phyloP scores from a whole-genome alignment of 2,797 vertebrate genomes.

The Clarias pachynema region DNA sequence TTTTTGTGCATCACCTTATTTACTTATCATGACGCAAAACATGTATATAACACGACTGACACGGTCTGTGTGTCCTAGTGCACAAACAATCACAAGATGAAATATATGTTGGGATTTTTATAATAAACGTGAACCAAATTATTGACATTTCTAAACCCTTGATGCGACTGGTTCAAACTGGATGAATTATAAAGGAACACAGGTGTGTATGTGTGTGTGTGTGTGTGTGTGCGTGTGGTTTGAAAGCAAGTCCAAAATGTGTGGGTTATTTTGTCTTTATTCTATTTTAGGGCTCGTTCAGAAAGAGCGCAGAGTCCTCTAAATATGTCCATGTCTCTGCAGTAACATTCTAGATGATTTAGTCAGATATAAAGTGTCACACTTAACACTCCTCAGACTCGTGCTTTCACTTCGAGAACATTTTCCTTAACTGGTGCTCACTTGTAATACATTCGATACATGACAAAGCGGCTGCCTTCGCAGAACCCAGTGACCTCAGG shows the following conservation, averaged over 20 bases:
- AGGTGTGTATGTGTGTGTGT: background rate
- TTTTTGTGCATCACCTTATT: background rate
- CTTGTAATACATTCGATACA: background rate
- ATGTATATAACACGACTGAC: background rate
- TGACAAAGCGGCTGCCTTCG: background rate
- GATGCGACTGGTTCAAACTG: background rate
- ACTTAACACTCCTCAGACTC: background rate
- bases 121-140: background rate
- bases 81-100: background rate
- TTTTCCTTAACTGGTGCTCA: background rate
- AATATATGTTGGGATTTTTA: background rate
- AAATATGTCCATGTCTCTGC: slow-evolving; percentile 5
- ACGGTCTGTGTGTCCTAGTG: background rate
- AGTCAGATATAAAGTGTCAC: background rate
- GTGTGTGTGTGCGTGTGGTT: background rate
- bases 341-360: background rate
- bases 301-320: background rate
- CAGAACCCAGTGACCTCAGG: background rate
- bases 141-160: background rate
- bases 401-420: background rate
- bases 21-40: background rate
- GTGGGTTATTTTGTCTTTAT: background rate
- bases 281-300: background rate
- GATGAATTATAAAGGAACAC: background rate
- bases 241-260: background rate